Percentiles rank a stretch among this genome's conserved stretches.
Conservation (phyloP, 2,888 invertebrate species). For the Campoplex nolae region DNA sequence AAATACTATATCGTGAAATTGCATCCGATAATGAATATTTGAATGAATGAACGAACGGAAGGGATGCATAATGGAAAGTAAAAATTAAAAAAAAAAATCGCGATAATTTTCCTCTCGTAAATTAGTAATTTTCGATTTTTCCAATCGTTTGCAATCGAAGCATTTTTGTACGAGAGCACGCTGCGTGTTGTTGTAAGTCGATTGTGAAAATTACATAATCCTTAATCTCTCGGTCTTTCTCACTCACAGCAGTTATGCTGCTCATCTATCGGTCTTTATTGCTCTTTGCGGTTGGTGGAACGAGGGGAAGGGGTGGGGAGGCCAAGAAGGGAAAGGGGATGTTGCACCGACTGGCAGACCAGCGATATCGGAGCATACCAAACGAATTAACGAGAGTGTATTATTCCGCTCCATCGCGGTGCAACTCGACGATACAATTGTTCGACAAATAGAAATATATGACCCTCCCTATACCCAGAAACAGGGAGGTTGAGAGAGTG, state of each 20-base stretch:
- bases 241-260: too few relatives aligned
- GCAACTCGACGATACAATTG: conserved; percentile 34
- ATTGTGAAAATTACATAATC: conserved; percentile 45
- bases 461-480: neutral
- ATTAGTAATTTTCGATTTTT: neutral
- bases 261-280: neutral
- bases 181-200: conserved; percentile 3
- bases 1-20: neutral
- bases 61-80: neutral
- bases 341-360: conserved; percentile 18
- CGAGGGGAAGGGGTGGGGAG: neutral
- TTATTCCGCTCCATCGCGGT: conserved; percentile 42
- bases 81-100: neutral
- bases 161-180: neutral
- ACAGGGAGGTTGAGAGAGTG: neutral
- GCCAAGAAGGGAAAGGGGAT: neutral
- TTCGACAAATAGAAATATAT: conserved; percentile 27
- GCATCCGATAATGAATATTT: too few relatives aligned
- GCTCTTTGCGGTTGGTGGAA: neutral
- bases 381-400: conserved; percentile 54
- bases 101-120: neutral
- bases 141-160: neutral
- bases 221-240: neutral
- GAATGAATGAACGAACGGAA: neutral
- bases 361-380: conserved; percentile 40